Evolutionary conservation across 30 jellyfish, hydroid and myxozoan species (phyloP).

Genomic region (Aurelia sp.): DNA sequence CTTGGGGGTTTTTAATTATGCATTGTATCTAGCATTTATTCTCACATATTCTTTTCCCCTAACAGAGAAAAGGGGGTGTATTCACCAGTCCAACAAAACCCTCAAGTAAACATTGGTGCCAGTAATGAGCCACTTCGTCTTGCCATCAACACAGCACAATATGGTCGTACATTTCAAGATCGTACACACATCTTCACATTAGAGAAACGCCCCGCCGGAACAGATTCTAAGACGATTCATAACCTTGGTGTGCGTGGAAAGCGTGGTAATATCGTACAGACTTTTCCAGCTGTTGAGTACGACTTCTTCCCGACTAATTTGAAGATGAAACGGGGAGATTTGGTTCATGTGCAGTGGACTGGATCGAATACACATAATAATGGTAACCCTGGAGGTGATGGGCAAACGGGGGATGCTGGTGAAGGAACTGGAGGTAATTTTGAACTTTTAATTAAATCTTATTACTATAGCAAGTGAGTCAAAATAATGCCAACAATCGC

Average conservation of each 20-base stretch:
- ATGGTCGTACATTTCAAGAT: conserved; percentile 98
- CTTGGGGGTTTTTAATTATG: too few species aligned
- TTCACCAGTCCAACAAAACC: conserved; percentile 93
- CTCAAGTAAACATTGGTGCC: conserved; percentile 86
- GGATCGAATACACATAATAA: conserved; percentile 97
- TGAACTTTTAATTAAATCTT: not conserved
- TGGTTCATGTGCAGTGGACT: conserved; percentile 95
- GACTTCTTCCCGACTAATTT: conserved; percentile 93
- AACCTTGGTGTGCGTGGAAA: conserved; percentile 84
- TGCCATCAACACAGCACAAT: conserved; percentile 98
- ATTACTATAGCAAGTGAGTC: too few species aligned
- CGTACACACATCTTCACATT: conserved; percentile 86
- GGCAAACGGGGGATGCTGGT: conserved; percentile 98
- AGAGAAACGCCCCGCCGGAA: conserved; percentile 50
- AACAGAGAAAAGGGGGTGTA: conserved; percentile 56
- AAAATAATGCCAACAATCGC: too few species aligned
- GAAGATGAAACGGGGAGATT: conserved; percentile 63
- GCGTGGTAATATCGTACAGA: conserved; percentile 89
- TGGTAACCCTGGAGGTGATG: conserved; percentile 95
- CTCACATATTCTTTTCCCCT: not conserved
- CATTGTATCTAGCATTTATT: too few species aligned
- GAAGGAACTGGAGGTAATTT: conserved; percentile 90
- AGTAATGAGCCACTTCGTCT: conserved; percentile 79
- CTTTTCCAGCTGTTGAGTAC: conserved; percentile 97
- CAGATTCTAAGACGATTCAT: conserved; percentile 57